Base-by-base conservation (phyloP, 2,797 vertebrate genomes). In the Chloroceryle inda region DNA sequence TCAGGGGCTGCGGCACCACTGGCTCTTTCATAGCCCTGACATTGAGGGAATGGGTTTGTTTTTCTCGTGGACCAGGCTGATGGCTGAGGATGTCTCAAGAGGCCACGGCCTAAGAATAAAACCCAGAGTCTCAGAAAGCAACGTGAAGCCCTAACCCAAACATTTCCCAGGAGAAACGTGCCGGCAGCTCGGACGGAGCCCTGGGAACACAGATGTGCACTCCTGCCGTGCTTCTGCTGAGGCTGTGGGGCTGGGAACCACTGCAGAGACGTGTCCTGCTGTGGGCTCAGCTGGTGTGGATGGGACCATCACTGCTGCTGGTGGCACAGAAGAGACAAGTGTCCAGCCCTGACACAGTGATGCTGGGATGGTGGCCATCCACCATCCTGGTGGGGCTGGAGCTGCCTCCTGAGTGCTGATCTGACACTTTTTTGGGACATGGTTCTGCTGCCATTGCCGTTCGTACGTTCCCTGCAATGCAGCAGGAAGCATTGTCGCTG, bases 11-110 rank as follows among this genome's bases (percentile, higher is more conserved):
- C 5, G 3, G 68, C 66, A 79, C 76, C 3, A 1, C 81, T 53
- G 69, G 18, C 44, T 59, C 21, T 35, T 71, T 19, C 81, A 7
- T 16, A 69, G 75, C 56, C 73, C 22, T 49, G 67, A 69, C 3
- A 5, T 59, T 56, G 68, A 53, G n/a, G 56, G 67, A 73, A 74
- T 10, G 16, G 87, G 44, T 64, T 95, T 92, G 61, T 83, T 94
- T 92, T 92, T 92, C 75, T 71, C 88, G 71, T 27, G 74, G 76
- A 81, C 74, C 56, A 47, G 76, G 59, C 80, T 78, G 73, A 77
- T 44, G 35, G 93, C 90, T 62, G 79, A 96, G 92, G 97, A 97
- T 95, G 97, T 96, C 97, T 97, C 98, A 97, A 77, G 95, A 91
- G 94, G 85, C 93, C 59, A 22, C 0, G 0, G 92, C 79, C 94